A percentile compares a stretch with the other conserved stretches of the same genome.
These are phyloP conservation scores for Chrysolina haemoptera DNA, from an alignment of 2,888 invertebrate genomes.

Conservation along the genomic window DNA sequence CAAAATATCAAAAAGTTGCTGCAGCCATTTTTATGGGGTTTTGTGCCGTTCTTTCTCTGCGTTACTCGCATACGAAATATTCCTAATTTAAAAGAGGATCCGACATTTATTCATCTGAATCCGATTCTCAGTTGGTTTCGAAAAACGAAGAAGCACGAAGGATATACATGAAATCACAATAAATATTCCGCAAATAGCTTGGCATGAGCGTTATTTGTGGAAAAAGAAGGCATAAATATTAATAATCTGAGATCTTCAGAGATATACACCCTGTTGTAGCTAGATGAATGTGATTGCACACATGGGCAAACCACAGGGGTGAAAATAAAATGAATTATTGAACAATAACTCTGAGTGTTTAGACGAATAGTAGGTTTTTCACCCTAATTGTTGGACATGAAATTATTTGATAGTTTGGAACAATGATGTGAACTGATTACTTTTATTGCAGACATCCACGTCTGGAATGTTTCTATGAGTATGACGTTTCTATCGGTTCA, in stretches of 20 bases:
- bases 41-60: not conserved
- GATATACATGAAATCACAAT: slow-evolving; percentile 29
- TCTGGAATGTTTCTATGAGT: no score
- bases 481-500: no score
- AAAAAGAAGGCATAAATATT: slow-evolving; percentile 36
- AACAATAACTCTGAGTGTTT: no score
- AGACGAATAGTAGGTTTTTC: no score
- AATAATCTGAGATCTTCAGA: slow-evolving; percentile 41
- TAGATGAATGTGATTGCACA: slow-evolving; percentile 37
- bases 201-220: slow-evolving; percentile 21
- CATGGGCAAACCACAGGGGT: not conserved
- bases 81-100: not conserved
- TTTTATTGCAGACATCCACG: no score
- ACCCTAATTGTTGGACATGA: no score
- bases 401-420: no score
- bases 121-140: slow-evolving; percentile 10
- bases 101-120: slow-evolving; percentile 10
- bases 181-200: slow-evolving; percentile 18
- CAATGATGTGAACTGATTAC: no score
- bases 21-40: no score
- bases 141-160: slow-evolving; percentile 16
- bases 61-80: not conserved
- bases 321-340: not conserved
- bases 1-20: no score
- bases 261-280: slow-evolving; percentile 34